Percentiles rank a stretch among this genome's conserved stretches.
These are phyloP conservation scores for Charanyca ferruginea DNA, from an alignment of 2,888 invertebrate genomes.

Conservation along the genomic window DNA sequence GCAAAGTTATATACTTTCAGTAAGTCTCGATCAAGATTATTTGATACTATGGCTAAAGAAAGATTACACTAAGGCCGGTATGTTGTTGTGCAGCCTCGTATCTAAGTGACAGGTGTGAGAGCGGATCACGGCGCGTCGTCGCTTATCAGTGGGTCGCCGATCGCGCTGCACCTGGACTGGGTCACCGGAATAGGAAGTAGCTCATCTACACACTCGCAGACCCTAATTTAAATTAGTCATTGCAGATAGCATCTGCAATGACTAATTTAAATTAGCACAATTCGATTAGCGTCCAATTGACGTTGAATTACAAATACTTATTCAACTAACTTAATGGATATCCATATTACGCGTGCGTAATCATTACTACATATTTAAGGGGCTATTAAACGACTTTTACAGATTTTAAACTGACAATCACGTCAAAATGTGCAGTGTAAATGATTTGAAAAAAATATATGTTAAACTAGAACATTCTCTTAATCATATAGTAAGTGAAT, in stretches of 20 bases:
- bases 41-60: conserved; percentile 18
- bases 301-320: conserved; percentile 1
- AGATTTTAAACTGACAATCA: no score
- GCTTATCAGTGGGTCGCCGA: conserved; percentile 27
- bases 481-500: no score
- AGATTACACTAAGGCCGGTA: conserved; percentile 19
- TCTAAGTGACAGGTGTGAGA: conserved; percentile 49
- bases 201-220: conserved; percentile 38
- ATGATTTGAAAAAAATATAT: no score
- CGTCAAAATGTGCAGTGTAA: no score
- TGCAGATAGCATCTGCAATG: neutral
- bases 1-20: neutral
- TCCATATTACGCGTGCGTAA: neutral
- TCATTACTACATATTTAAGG: no score
- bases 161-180: conserved; percentile 7
- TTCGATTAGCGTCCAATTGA: conserved; percentile 10
- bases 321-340: conserved; percentile 5
- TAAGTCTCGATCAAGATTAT: neutral
- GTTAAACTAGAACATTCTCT: no score
- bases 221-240: no score
- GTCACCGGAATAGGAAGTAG: conserved; percentile 38
- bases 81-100: conserved; percentile 16
- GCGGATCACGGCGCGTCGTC: conserved; percentile 21
- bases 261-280: conserved; percentile 4
- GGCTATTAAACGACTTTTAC: no score